Evolutionary conservation across 1,140 invertebrate species (phyloP).

Genomic region (Rhopalosiphum maidis): DNA sequence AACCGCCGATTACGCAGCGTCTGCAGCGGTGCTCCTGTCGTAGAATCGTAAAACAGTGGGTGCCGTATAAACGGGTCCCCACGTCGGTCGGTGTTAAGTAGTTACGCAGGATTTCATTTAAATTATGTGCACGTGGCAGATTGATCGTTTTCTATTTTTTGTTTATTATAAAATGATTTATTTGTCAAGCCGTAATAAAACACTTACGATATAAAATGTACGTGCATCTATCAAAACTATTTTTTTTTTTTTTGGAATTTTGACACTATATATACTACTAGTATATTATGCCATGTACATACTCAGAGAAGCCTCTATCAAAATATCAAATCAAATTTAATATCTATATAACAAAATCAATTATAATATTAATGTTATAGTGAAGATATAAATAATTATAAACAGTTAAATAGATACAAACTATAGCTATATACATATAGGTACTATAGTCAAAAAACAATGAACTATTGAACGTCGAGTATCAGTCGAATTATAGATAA

Average conservation of each 20-base stretch:
- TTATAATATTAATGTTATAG: neutral
- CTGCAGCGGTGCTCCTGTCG: neutral
- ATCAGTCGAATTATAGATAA: neutral
- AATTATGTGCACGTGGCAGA: neutral
- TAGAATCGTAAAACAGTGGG: neutral
- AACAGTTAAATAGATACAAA: too few relatives aligned
- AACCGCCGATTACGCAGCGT: neutral
- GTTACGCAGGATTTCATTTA: neutral
- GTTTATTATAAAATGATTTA: neutral
- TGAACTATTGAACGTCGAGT: neutral
- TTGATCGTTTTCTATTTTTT: neutral
- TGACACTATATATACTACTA: neutral
- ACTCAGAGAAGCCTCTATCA: neutral
- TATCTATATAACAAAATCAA: neutral
- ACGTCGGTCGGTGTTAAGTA: neutral
- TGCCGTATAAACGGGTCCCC: neutral
- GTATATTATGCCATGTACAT: neutral
- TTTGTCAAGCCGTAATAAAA: neutral
- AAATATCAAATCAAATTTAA: neutral
- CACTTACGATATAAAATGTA: too few relatives aligned
- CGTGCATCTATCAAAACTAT: too few relatives aligned
- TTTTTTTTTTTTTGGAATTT: neutral
- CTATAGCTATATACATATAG: too few relatives aligned
- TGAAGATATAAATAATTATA: neutral
- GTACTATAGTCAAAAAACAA: neutral